Conservation (phyloP, 1,140 invertebrate species). For the Tribolium madens region DNA sequence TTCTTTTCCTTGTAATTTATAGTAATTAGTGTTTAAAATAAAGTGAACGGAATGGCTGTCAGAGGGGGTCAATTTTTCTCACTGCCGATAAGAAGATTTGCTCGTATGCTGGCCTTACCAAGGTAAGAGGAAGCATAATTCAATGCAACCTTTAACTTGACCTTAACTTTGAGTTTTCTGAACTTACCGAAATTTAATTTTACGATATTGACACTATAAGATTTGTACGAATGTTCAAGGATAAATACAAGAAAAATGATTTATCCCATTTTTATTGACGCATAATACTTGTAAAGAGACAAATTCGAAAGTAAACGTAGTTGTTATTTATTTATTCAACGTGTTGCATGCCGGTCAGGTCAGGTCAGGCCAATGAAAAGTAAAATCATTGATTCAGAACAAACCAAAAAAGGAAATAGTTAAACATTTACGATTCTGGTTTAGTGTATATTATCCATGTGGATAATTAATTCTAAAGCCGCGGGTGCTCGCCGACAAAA, state of each 20-base stretch:
- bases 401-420: too few species aligned
- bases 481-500: too few species aligned
- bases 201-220: too few species aligned
- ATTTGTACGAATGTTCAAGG: slow-evolving; percentile 25
- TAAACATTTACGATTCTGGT: too few species aligned
- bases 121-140: slow-evolving; percentile 44
- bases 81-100: slow-evolving; percentile 45
- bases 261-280: too few species aligned
- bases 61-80: slow-evolving; percentile 21
- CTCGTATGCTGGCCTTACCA: slow-evolving; percentile 47
- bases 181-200: background rate
- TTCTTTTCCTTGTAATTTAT: slow-evolving; percentile 34
- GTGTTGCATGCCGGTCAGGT: background rate
- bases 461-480: too few species aligned
- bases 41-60: slow-evolving; percentile 15
- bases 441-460: too few species aligned
- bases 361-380: background rate
- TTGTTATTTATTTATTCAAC: too few species aligned
- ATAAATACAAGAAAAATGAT: background rate
- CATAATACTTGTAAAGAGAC: background rate
- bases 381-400: background rate
- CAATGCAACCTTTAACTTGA: slow-evolving; percentile 48
- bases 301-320: background rate
- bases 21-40: slow-evolving; percentile 25
- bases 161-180: slow-evolving; percentile 38